Evolutionary conservation across 2,888 invertebrate species (phyloP).

Genomic region (Drosophila tripunctata): DNA sequence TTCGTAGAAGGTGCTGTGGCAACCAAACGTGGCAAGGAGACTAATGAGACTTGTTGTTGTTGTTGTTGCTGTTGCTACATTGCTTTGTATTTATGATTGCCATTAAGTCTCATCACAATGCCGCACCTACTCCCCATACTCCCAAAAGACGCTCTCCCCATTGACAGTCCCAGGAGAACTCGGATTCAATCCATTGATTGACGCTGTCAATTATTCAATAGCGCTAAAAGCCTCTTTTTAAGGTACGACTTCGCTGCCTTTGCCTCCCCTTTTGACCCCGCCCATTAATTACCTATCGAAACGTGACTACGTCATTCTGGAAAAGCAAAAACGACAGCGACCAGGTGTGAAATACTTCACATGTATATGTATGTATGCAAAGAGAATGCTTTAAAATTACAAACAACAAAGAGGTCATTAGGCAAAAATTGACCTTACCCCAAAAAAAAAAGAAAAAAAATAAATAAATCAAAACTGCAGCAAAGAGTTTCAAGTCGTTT

Average conservation of each 20-base stretch:
- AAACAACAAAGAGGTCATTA: slow-evolving; percentile 5
- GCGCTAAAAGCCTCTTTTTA: slow-evolving; percentile 35
- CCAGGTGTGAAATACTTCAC: slow-evolving; percentile 14
- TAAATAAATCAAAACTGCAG: not conserved
- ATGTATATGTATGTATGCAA: too few relatives aligned
- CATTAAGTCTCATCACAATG: slow-evolving; percentile 32
- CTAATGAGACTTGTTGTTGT: slow-evolving; percentile 30
- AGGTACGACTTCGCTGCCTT: slow-evolving; percentile 1
- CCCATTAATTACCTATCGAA: slow-evolving; percentile 15
- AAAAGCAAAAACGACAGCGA: not conserved
- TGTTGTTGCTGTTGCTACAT: slow-evolving; percentile 14
- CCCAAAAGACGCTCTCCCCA: slow-evolving; percentile 3
- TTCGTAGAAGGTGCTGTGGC: slow-evolving; percentile 3
- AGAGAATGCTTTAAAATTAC: slow-evolving; percentile 7
- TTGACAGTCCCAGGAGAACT: not conserved
- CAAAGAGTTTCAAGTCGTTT: not conserved
- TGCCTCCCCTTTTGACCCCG: not conserved
- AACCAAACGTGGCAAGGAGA: slow-evolving; percentile 36
- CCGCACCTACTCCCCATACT: slow-evolving; percentile 32
- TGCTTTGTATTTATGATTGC: slow-evolving; percentile 37
- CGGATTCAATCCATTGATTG: slow-evolving; percentile 25
- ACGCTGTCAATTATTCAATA: slow-evolving; percentile 47
- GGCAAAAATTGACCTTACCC: slow-evolving; percentile 5
- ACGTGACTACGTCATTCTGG: not conserved
- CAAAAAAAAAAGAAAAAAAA: not conserved